Evolutionary conservation across 2,888 invertebrate genomes (phyloP), one percentile per base, ranked within the genome.

Genomic region (Argyra leucocephala): DNA sequence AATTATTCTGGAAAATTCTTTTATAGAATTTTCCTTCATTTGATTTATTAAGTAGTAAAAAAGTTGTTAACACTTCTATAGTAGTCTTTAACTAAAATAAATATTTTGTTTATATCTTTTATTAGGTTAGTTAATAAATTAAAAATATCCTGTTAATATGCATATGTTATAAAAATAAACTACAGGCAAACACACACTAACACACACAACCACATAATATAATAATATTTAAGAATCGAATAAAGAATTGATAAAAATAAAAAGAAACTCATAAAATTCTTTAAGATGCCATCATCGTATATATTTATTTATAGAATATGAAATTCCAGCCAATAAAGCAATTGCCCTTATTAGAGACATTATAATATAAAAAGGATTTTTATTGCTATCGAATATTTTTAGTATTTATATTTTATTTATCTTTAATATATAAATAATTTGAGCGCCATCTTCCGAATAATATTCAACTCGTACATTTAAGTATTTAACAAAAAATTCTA

Each of bases 21-120:
- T 48, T 48, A 6, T 12, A 9, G 26, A 26, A 10, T 31, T 31
- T 6, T n/a, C 18, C 18, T 48, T 3, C 15, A 48, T 48, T 48
- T 48, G 48, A 48, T 48, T 48, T 48, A 48, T 48, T 15, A 48
- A 48, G 48, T 48, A 48, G n/a, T 48, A 48, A 48, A 48, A 48
- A 48, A 48, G 48, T 48, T 48, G 48, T 48, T 48, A 48, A 48
- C 48, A 48, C 48, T 48, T 48, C 48, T n/a, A 48, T 48, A 10
- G 12, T 48, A n/a, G n/a, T 18, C 15, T 48, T 18, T 15, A 48
- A 48, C 15, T 48, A n/a, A 12, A 18, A 48, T 48, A 48, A 48
- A 48, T 48, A 18, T 48, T 48, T 48, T 48, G 9, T 48, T 48
- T 48, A 18, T 48, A 18, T 48, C 48, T 48, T 48, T 48, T 48